Base-by-base conservation (phyloP, 2,113 vertebrate species). In the Protobothrops mucrosquamatus region DNA sequence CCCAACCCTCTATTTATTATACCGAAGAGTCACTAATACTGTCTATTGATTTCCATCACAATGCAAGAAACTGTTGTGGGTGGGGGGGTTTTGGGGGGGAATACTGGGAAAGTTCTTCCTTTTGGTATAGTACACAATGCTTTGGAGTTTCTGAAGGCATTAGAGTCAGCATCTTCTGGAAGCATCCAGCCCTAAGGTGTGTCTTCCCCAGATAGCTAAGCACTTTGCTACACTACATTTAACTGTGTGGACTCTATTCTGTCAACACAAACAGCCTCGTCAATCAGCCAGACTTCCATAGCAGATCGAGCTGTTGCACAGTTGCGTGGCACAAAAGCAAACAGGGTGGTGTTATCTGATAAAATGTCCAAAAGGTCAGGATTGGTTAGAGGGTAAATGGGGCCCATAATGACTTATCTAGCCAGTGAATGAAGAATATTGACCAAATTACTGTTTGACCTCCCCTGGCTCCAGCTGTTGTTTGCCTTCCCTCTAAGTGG, bases 221-320 rank as follows among this genome's bases (percentile, higher is more conserved):
- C 54, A 81, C n/a, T 88, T 92, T 85, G 39, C 88, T 12, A 57
- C 92, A 59, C 29, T 85, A n/a, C 69, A 89, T 89, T 89, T 85
- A 57, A 56, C 59, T 43, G 48, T 10, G 34, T 26, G 20, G 48
- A 26, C 48, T 9, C 61, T 22, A 54, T 24, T n/a, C 92, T 81
- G 48, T 34, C 43, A 85, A 48, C 87, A 89, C 51, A 90, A 90
- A 52, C 51, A 54, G 18, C 59, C 57, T 59, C 59, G 54, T 88
- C 15, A 43, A 43, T 18, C n/a, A 39, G n/a, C 22, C 34, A 74
- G 51, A 6, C 55, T 56, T 51, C 59, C 57, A 26, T 6, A 51
- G 43, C 10, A 15, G 20, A 57, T 85, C 26, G 10, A 14, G 26
- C 22, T 26, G 12, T 4, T 11, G 6, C 48, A 86, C 1, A 23